Conservation (phyloP, 2,888 invertebrate species). For the Sepiola atlantica region DNA sequence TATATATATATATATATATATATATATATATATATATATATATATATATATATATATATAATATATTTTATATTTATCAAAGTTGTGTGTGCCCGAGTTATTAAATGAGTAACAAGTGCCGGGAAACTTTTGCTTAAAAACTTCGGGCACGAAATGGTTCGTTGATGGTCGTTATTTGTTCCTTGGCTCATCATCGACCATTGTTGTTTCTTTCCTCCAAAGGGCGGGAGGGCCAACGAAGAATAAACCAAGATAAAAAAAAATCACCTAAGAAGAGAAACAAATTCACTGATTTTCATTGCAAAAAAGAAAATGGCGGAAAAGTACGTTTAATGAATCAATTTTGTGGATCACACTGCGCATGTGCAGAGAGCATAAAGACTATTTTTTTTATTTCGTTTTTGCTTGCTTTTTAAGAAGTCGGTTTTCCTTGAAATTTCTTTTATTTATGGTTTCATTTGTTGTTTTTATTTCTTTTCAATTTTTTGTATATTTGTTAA, state of each 20-base stretch:
- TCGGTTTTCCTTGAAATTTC: neutral
- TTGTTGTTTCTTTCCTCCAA: neutral
- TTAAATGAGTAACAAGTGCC: neutral
- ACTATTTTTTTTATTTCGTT: neutral
- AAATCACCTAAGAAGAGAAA: neutral
- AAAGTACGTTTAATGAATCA: neutral
- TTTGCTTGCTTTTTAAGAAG: neutral
- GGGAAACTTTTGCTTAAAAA: neutral
- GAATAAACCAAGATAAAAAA: neutral
- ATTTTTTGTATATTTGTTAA: neutral
- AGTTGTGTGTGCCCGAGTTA: neutral
- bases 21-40: neutral
- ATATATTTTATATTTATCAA: neutral
- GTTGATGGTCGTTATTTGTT: slow-evolving; percentile 14
- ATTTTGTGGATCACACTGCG: neutral
- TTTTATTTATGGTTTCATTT: neutral
- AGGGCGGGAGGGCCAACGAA: neutral
- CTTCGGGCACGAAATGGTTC: neutral
- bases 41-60: neutral
- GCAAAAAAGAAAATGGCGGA: neutral
- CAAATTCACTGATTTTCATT: neutral
- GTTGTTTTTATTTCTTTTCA: no score
- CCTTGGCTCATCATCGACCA: neutral
- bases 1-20: no score
- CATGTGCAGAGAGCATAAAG: neutral